Evolutionary conservation across 2,113 vertebrate species (phyloP).

Genomic region (Rhinolophus sinicus): DNA sequence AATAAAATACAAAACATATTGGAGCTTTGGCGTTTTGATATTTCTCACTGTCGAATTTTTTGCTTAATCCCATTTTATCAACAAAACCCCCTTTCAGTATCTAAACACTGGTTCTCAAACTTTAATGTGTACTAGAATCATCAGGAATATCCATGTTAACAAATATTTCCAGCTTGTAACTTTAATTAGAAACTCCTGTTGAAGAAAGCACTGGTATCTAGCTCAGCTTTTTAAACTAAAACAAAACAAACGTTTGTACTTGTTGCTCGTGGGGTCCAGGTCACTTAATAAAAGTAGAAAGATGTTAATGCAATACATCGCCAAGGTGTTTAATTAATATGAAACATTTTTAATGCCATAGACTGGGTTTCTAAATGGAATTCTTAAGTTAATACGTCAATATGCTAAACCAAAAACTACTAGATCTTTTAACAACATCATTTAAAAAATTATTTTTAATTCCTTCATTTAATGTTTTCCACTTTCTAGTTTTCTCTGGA

Average conservation of each 20-base stretch:
- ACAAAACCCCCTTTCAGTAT: neutral
- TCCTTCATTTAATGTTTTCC: neutral
- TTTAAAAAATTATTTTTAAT: neutral
- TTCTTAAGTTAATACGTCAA: neutral
- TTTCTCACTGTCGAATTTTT: neutral
- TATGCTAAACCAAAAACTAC: neutral
- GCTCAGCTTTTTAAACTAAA: neutral
- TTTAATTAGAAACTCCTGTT: slow-evolving; percentile 41
- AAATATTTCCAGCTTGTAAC: slow-evolving; percentile 17
- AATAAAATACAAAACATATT: neutral
- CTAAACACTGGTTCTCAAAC: neutral
- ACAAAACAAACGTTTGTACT: neutral
- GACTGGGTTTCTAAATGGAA: neutral
- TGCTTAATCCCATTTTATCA: neutral
- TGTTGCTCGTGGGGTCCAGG: neutral
- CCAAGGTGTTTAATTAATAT: neutral
- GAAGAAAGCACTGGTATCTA: neutral
- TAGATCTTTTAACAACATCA: neutral
- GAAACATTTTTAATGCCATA: neutral
- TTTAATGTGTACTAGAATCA: neutral
- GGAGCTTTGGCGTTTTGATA: neutral
- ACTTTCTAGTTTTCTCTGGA: neutral
- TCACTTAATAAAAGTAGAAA: slow-evolving; percentile 19
- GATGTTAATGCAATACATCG: neutral
- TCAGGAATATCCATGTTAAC: neutral